Conservation (phyloP, 2,113 vertebrate species). For the Euleptes europaea region DNA sequence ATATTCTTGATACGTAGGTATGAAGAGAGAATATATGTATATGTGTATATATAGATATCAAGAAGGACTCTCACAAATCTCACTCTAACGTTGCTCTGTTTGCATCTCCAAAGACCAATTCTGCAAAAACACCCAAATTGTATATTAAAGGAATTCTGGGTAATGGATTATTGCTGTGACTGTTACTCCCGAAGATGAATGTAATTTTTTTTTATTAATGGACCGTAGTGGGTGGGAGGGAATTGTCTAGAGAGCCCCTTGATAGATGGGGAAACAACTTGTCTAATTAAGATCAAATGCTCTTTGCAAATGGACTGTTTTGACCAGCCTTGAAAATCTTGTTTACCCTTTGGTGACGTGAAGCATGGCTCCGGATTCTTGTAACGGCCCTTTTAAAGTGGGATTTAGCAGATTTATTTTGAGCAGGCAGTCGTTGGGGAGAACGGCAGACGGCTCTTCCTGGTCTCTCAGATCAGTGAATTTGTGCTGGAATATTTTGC, state of each 20-base stretch:
- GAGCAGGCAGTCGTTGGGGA: background rate
- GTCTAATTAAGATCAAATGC: background rate
- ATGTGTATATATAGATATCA: too few relatives aligned
- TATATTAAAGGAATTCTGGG: background rate
- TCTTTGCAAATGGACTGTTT: background rate
- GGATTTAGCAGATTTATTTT: background rate
- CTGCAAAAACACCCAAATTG: background rate
- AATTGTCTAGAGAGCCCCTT: background rate
- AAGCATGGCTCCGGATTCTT: background rate
- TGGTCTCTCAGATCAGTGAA: background rate
- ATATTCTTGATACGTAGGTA: too few relatives aligned
- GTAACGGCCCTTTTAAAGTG: background rate
- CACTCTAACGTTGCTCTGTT: background rate
- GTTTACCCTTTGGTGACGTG: background rate
- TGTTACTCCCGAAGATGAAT: accelerated
- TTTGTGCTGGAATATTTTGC: background rate
- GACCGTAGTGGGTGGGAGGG: background rate
- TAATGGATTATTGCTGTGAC: accelerated
- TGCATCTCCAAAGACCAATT: background rate
- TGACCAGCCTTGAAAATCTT: background rate
- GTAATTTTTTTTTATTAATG: background rate
- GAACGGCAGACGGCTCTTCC: background rate
- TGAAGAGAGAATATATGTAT: too few relatives aligned
- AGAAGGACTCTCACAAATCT: background rate
- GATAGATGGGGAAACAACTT: background rate